A percentile compares a stretch with the other conserved stretches of the same genome.
Evolutionary conservation across 2,797 vertebrate genomes (phyloP).

Genomic region (Siniperca obscura): DNA sequence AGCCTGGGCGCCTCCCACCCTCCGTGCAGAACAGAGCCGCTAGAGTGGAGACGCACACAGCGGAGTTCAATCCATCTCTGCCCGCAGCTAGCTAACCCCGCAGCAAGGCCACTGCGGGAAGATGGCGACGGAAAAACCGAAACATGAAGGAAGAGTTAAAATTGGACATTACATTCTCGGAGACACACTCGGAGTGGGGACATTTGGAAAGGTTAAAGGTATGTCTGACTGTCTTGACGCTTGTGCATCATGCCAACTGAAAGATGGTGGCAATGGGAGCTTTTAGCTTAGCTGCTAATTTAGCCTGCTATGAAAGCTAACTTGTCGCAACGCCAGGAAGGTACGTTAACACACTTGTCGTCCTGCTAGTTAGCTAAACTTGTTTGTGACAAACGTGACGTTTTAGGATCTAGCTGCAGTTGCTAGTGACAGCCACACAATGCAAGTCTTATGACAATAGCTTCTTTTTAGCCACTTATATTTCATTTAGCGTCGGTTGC

Average conservation of each 20-base stretch:
- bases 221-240: constrained; percentile 52
- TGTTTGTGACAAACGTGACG: neutral
- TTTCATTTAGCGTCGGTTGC: constrained; percentile 28
- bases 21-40: constrained; percentile 47
- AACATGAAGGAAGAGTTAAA: constrained; percentile 96
- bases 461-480: neutral
- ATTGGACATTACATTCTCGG: constrained; percentile 97
- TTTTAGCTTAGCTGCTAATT: constrained; percentile 71
- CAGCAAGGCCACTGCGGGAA: constrained; percentile 89
- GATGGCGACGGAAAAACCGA: constrained; percentile 98
- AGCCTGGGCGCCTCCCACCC: constrained; percentile 62
- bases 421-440: accelerated
- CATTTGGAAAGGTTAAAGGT: constrained; percentile 98
- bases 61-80: constrained; percentile 67
- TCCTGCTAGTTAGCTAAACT: constrained; percentile 37
- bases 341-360: constrained; percentile 66
- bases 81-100: constrained; percentile 68
- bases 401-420: neutral
- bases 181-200: constrained; percentile 96
- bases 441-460: neutral
- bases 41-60: constrained; percentile 54
- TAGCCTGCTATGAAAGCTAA: constrained; percentile 66
- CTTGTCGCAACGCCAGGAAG: constrained; percentile 59
- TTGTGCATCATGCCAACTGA: constrained; percentile 42
- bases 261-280: constrained; percentile 55